phyloP scores from a whole-genome alignment of 2,888 invertebrate genomes.

The Seladonia tumulorum region DNA sequence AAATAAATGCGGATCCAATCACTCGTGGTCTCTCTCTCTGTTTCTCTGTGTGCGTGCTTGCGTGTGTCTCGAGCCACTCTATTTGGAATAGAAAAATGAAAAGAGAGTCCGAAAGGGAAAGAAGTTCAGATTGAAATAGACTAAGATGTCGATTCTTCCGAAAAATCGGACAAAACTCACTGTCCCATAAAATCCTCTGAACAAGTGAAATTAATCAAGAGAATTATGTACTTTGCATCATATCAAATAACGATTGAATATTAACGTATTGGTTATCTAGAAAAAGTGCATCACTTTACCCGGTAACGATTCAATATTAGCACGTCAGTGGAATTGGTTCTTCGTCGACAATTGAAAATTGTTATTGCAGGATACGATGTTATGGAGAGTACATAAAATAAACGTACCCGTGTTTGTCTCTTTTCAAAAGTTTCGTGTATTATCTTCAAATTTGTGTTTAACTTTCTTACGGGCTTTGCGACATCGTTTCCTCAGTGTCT shows the following conservation, averaged over 20 bases:
- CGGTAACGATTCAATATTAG: no score
- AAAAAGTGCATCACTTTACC: no score
- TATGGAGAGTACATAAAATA: no score
- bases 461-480: no score
- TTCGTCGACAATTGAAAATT: not conserved
- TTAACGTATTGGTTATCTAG: no score
- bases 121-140: not conserved
- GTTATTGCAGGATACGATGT: not conserved
- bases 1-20: conserved; percentile 49
- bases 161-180: not conserved
- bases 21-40: conserved; percentile 16
- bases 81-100: not conserved
- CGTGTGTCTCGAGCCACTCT: not conserved
- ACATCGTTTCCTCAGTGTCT: not conserved
- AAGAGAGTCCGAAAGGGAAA: not conserved
- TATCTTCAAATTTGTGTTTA: no score
- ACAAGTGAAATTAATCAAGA: no score
- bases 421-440: no score
- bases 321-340: no score
- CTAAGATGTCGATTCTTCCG: not conserved
- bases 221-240: no score
- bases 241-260: no score
- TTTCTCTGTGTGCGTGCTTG: not conserved
- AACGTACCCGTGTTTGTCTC: no score
- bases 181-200: not conserved